A percentile compares a stretch with the other conserved stretches of the same genome.
Evolutionary conservation across 2,797 vertebrate genomes (phyloP).

Genomic region (Harpagifer antarcticus): DNA sequence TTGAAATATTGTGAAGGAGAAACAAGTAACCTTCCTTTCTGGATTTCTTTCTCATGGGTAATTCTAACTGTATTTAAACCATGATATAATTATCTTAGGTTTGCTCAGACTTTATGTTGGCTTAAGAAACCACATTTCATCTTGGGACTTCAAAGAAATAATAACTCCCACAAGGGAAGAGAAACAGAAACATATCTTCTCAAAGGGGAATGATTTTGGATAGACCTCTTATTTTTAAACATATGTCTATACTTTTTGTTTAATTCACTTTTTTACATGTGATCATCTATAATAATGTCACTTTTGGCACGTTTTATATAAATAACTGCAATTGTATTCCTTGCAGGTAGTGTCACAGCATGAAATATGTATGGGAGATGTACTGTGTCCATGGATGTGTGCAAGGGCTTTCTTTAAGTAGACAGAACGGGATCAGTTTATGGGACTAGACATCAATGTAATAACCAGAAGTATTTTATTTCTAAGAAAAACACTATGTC

Average conservation of each 20-base stretch:
- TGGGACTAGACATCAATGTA: not conserved
- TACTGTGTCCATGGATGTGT: not conserved
- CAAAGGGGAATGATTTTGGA: constrained; percentile 36
- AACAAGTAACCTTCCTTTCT: constrained; percentile 16
- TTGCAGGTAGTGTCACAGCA: not conserved
- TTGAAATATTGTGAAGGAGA: constrained; percentile 10
- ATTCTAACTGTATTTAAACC: constrained; percentile 8
- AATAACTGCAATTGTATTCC: constrained; percentile 13
- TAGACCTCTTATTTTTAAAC: constrained; percentile 19
- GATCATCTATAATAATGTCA: constrained; percentile 7
- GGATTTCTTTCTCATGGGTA: constrained; percentile 1
- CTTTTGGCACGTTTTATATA: not conserved
- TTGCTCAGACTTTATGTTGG: constrained; percentile 25
- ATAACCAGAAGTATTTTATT: not conserved
- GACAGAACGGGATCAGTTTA: constrained; percentile 3
- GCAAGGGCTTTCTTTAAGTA: constrained; percentile 7
- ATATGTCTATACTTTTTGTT: constrained; percentile 13
- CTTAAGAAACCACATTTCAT: constrained; percentile 4
- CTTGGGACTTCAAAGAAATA: constrained; percentile 44
- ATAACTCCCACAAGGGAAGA: constrained; percentile 20
- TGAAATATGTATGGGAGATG: not conserved
- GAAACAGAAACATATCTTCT: constrained; percentile 19
- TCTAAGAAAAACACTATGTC: constrained; percentile 2
- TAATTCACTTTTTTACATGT: constrained; percentile 19
- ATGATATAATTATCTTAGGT: not conserved